phyloP scores from a whole-genome alignment of 2,797 vertebrate genomes.

The Ficedula albicollis region DNA sequence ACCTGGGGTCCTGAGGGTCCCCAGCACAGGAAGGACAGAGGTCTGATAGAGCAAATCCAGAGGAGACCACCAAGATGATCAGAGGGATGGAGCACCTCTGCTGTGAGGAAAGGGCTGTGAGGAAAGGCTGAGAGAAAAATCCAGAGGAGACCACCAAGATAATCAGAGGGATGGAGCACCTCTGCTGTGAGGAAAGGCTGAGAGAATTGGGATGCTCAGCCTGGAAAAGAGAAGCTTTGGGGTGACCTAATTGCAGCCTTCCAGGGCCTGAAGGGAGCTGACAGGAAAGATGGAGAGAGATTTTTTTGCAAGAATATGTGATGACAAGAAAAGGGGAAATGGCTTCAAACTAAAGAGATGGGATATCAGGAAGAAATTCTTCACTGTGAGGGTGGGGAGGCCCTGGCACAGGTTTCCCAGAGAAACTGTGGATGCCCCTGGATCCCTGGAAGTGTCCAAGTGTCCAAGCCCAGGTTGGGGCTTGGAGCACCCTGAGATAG shows the following conservation, averaged over 20 bases:
- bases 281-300: neutral
- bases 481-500: fast-evolving
- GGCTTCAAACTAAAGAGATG: neutral
- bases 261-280: neutral
- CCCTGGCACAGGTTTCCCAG: fast-evolving
- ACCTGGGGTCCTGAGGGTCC: neutral
- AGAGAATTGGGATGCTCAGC: neutral
- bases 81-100: neutral
- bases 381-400: fast-evolving
- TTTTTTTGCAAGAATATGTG: neutral
- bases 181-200: neutral
- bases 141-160: neutral
- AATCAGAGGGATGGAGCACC: neutral
- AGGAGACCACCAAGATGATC: neutral
- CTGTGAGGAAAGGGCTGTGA: neutral
- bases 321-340: neutral
- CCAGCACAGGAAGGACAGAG: neutral
- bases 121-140: neutral
- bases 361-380: neutral
- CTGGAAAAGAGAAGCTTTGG: neutral
- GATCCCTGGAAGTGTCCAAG: neutral
- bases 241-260: fast-evolving
- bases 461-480: neutral
- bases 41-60: neutral
- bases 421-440: neutral